phyloP scores from a whole-genome alignment of 2,888 invertebrate species.

The Drosophila paranaensis region DNA sequence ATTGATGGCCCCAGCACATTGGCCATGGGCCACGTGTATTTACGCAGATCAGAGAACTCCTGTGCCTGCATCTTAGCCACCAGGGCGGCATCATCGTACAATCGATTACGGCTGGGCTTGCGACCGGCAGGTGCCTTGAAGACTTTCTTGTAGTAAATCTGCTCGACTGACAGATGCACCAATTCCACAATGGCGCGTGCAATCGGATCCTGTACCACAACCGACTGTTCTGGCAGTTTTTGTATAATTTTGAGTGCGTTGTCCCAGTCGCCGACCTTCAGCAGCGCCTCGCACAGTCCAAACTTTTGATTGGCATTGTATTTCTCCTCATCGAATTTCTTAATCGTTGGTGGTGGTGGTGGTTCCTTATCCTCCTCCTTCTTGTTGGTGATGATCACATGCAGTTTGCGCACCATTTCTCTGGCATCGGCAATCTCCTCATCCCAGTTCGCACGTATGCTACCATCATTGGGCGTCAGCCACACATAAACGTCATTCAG shows the following conservation, averaged over 20 bases:
- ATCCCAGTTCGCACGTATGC: conserved; percentile 92
- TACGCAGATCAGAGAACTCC: conserved; percentile 90
- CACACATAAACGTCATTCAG: conserved; percentile 96
- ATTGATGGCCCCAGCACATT: conserved; percentile 94
- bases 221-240: conserved; percentile 92
- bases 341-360: conserved; percentile 89
- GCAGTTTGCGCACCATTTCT: conserved; percentile 94
- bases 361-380: conserved; percentile 88
- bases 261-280: conserved; percentile 96
- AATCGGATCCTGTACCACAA: conserved; percentile 91
- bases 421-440: conserved; percentile 92
- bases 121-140: conserved; percentile 88
- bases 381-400: conserved; percentile 92
- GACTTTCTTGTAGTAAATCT: conserved; percentile 92
- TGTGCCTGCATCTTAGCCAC: conserved; percentile 85
- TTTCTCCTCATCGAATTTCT: conserved; percentile 87
- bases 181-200: conserved; percentile 91
- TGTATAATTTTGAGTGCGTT: conserved; percentile 92
- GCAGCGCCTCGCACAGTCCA: conserved; percentile 94
- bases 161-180: conserved; percentile 93
- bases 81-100: conserved; percentile 83
- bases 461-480: conserved; percentile 94
- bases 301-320: conserved; percentile 93
- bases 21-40: conserved; percentile 93
- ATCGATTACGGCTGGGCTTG: conserved; percentile 85